Percentiles rank a stretch among this genome's conserved stretches.
Conservation (phyloP, 1,140 invertebrate species). For the Myzus persicae region DNA sequence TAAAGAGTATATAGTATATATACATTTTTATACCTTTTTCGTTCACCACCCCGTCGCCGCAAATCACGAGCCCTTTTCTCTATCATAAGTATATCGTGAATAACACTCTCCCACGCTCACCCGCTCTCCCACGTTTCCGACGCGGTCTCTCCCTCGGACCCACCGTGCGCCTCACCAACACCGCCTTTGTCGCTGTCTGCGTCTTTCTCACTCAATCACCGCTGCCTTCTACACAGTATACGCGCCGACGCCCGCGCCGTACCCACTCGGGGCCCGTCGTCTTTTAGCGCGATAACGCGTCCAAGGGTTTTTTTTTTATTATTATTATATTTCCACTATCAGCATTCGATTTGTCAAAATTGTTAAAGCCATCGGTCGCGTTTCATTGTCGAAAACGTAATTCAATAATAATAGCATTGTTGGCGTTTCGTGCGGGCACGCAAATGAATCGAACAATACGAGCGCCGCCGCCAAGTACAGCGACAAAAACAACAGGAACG, state of each 20-base stretch:
- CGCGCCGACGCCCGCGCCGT: background rate
- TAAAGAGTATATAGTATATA: background rate
- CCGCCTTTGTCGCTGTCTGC: background rate
- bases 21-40: background rate
- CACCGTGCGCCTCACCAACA: too few species aligned
- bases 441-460: background rate
- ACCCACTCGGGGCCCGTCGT: too few species aligned
- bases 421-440: constrained; percentile 1
- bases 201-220: background rate
- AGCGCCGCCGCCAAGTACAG: background rate
- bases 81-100: background rate
- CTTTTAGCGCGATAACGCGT: background rate
- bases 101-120: too few species aligned
- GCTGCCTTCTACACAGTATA: too few species aligned
- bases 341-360: background rate
- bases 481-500: background rate
- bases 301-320: background rate
- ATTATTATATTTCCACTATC: background rate
- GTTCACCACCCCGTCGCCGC: background rate
- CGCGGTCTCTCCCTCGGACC: background rate
- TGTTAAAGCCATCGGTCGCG: background rate
- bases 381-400: background rate
- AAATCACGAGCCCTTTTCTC: background rate
- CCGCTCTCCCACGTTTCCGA: too few species aligned
- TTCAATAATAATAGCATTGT: background rate